Conservation (phyloP, 1,140 invertebrate species). For the Antheraea mylitta region DNA sequence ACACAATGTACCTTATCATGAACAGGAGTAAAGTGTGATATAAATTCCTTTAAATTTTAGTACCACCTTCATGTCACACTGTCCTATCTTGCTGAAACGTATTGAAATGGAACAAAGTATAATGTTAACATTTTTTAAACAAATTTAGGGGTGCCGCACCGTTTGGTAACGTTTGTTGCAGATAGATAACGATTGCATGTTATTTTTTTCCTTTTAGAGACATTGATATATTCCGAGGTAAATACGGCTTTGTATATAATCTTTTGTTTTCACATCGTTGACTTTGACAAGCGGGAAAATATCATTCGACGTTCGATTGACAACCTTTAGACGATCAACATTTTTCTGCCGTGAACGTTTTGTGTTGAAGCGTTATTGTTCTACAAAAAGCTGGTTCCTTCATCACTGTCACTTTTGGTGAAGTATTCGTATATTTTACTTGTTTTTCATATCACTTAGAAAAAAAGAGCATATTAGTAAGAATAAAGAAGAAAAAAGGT, state of each 20-base stretch:
- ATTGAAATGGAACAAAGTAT: too few relatives aligned
- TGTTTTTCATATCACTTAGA: neutral
- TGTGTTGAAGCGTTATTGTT: constrained; percentile 13
- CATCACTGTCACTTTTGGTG: constrained; percentile 2
- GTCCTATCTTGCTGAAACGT: too few relatives aligned
- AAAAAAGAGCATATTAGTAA: neutral
- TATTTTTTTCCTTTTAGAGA: neutral
- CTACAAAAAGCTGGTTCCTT: neutral
- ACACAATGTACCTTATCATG: too few relatives aligned
- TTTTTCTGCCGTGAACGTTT: constrained; percentile 10
- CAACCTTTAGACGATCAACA: constrained; percentile 13
- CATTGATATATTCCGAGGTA: neutral
- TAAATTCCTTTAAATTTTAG: too few relatives aligned
- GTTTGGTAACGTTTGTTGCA: too few relatives aligned
- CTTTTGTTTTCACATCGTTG: constrained; percentile 13
- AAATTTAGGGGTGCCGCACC: too few relatives aligned
- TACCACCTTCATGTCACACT: too few relatives aligned
- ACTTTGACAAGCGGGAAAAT: constrained; percentile 8
- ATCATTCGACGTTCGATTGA: constrained; percentile 12
- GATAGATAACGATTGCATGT: too few relatives aligned
- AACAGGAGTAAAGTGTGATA: too few relatives aligned
- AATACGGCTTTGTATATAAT: constrained; percentile 12
- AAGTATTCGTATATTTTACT: neutral
- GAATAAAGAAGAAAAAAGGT: too few relatives aligned
- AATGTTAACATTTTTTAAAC: too few relatives aligned